Evolutionary conservation across 1,140 invertebrate genomes (phyloP), one percentile per base, ranked within the genome.

Genomic region (Drosophila repleta): DNA sequence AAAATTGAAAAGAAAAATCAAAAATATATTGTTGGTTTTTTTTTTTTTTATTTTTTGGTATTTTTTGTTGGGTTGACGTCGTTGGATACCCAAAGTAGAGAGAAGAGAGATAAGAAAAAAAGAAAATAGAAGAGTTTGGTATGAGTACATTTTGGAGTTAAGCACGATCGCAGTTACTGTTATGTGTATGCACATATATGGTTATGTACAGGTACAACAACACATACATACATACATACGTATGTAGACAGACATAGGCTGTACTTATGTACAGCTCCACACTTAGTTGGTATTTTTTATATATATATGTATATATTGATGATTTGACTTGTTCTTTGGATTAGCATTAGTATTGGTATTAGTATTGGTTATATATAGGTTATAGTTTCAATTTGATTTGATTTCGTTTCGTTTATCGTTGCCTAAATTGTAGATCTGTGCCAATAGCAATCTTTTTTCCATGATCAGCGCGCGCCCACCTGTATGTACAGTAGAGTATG

Each of bases 51-150:
- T 11, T 1, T 35, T 35, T 35, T 11, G 29, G 0, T 10, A 11
- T 35, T 35, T 11, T 11, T 35, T 35, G 11, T 35, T 3, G 32
- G 32, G 32, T 11, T 35, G 32, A 43, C 39, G 39, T 21, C 45
- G 18, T 13, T 13, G 51, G 45, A 64, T 51, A 79, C 46, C 46
- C 29, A 53, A 76, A 84, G 64, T 67, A 87, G 82, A 87, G 82
- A 87, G 82, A 87, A 88, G 79, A 87, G 79, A 85, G 82, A 76
- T 70, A 74, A 77, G 61, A 88, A 85, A 85, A 85, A 76, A 71
- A 67, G 55, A 26, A 82, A 87, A 82, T 87, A 87, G 83, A 87
- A 88, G 72, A 87, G 75, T 88, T 87, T 82, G 71, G 74, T 87
- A 87, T 85, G 75, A 85, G 82, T 85, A 85, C 63, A 87, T 58